Conservation (phyloP, 1,140 invertebrate species). For the Cyphomyrmex costatus region DNA sequence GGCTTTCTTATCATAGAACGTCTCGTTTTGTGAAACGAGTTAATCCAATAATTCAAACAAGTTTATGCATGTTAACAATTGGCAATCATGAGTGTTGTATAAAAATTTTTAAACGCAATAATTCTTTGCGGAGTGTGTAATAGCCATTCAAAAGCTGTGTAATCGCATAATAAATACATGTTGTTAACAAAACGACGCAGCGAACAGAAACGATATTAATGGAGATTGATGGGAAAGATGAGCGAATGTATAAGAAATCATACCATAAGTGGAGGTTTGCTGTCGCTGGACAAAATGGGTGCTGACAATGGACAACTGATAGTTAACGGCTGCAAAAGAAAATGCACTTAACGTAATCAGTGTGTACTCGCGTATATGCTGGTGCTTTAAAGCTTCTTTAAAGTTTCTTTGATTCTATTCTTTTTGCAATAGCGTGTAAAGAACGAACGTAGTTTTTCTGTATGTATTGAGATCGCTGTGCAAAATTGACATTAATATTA, state of each 20-base stretch:
- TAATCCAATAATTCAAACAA: background rate
- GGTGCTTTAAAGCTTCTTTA: constrained; percentile 32
- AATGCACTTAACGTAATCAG: constrained; percentile 79
- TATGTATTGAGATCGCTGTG: constrained; percentile 3
- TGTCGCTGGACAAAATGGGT: constrained; percentile 87
- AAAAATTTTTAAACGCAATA: constrained; percentile 17
- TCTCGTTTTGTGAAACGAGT: background rate
- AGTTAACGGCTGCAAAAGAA: constrained; percentile 87
- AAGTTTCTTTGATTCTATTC: background rate
- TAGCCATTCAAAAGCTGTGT: constrained; percentile 57
- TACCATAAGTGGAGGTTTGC: constrained; percentile 88
- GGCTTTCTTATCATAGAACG: background rate
- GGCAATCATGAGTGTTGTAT: constrained; percentile 59
- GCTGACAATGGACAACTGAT: constrained; percentile 88
- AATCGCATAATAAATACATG: constrained; percentile 41
- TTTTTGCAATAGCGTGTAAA: constrained; percentile 51
- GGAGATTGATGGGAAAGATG: constrained; percentile 42
- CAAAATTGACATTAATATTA: constrained; percentile 27
- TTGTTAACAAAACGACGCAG: constrained; percentile 55
- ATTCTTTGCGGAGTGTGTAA: constrained; percentile 45
- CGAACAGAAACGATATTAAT: constrained; percentile 47
- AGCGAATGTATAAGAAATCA: constrained; percentile 83
- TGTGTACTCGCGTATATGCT: constrained; percentile 62
- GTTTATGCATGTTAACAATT: constrained; percentile 14
- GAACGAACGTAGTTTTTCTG: background rate